Conservation (phyloP, 2,888 invertebrate species). For the Nycteola revayana region DNA sequence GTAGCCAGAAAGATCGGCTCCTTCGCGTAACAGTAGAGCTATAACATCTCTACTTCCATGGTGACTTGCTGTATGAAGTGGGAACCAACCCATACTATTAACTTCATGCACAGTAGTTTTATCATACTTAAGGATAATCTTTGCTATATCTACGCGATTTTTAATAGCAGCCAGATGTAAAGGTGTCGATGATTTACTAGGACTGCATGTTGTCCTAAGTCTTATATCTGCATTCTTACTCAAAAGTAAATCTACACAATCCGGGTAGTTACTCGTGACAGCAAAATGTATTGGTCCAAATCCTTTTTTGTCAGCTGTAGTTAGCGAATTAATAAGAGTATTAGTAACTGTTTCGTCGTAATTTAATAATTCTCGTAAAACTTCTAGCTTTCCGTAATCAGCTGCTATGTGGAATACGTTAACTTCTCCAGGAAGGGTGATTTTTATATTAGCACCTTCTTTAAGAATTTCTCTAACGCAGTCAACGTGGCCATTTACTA, state of each 20-base stretch:
- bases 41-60: conserved; percentile 83
- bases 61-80: conserved; percentile 74
- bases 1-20: conserved; percentile 68
- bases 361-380: conserved; percentile 76
- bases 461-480: conserved; percentile 68
- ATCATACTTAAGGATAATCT: conserved; percentile 59
- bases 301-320: conserved; percentile 62
- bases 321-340: conserved; percentile 52
- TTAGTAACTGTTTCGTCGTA: conserved; percentile 56
- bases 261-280: conserved; percentile 70
- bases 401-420: conserved; percentile 84
- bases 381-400: conserved; percentile 75
- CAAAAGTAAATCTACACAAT: conserved; percentile 70
- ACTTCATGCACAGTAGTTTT: conserved; percentile 68
- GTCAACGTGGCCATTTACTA: conserved; percentile 59
- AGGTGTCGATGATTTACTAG: conserved; percentile 66
- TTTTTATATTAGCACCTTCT: conserved; percentile 69
- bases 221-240: conserved; percentile 68
- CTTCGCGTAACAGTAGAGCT: conserved; percentile 59
- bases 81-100: conserved; percentile 53
- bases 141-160: conserved; percentile 62
- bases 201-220: conserved; percentile 62
- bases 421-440: conserved; percentile 63
- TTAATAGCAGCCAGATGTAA: conserved; percentile 71
- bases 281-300: conserved; percentile 81